Percentiles rank a stretch among this genome's conserved stretches.
phyloP scores from a whole-genome alignment of 1,140 invertebrate genomes.

The Drosophila malerkotliana region DNA sequence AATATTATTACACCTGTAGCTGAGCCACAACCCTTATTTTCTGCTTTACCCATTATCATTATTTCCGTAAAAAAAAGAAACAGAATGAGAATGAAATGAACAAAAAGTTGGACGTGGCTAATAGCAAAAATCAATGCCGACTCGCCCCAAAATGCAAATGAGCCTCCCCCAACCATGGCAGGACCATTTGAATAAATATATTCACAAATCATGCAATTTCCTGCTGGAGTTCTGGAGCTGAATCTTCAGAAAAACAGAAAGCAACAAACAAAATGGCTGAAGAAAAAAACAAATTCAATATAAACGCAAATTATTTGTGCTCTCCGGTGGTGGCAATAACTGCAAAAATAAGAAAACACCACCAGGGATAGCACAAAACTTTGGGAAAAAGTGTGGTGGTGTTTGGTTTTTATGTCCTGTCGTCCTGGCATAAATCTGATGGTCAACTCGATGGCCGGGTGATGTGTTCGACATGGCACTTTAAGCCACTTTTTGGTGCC shows the following conservation, averaged over 20 bases:
- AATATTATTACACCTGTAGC: neutral
- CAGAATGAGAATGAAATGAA: constrained; percentile 12
- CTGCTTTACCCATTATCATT: constrained; percentile 13
- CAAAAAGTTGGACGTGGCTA: constrained; percentile 9
- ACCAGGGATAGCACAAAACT: constrained; percentile 6
- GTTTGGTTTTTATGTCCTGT: constrained; percentile 40
- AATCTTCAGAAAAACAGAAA: constrained; percentile 22
- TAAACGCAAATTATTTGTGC: constrained; percentile 72
- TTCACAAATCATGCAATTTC: constrained; percentile 63
- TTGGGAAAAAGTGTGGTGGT: constrained; percentile 18
- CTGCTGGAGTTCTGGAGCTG: constrained; percentile 8
- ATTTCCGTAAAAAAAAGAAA: neutral
- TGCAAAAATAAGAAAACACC: constrained; percentile 12
- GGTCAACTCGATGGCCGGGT: constrained; percentile 17
- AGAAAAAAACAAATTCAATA: constrained; percentile 58
- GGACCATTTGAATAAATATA: constrained; percentile 63
- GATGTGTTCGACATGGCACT: constrained; percentile 19
- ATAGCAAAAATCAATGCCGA: constrained; percentile 59
- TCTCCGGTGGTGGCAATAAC: constrained; percentile 23
- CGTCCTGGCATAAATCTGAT: constrained; percentile 43
- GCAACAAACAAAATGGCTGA: neutral
- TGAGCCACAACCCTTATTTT: too few species aligned
- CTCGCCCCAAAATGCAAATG: constrained; percentile 40
- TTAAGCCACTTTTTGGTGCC: constrained; percentile 12
- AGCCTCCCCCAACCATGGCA: neutral